Percentiles rank a stretch among this genome's conserved stretches.
phyloP scores from a whole-genome alignment of 2,888 invertebrate genomes.

The Eremobia ochroleuca region DNA sequence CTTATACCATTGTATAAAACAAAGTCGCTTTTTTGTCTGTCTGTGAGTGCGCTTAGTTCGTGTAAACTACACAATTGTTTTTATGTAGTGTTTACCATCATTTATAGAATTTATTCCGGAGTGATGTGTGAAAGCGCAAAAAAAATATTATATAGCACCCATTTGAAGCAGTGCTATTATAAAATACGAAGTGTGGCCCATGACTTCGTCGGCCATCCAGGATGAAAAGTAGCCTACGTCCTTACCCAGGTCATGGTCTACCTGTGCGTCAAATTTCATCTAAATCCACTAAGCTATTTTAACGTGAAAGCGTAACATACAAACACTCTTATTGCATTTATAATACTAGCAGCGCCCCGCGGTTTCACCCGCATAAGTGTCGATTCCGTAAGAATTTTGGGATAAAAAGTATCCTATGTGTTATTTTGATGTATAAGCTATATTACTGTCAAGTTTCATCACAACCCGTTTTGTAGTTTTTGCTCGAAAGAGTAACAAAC shows the following conservation, averaged over 20 bases:
- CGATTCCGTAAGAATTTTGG: too few species aligned
- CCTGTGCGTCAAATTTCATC: background rate
- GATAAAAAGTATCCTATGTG: too few species aligned
- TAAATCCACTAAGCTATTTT: background rate
- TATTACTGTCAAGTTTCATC: too few species aligned
- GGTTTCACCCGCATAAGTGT: too few species aligned
- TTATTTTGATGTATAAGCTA: too few species aligned
- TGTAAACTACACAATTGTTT: background rate
- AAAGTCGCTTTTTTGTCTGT: background rate
- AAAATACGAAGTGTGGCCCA: background rate
- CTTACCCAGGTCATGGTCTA: background rate
- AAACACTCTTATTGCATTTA: too few species aligned
- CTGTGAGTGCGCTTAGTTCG: background rate
- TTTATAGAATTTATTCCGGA: background rate
- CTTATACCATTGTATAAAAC: background rate
- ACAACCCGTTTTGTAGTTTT: too few species aligned
- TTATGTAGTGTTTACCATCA: background rate
- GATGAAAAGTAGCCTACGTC: background rate
- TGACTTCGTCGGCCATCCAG: background rate
- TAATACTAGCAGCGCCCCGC: too few species aligned
- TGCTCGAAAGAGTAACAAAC: too few species aligned
- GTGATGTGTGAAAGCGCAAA: background rate
- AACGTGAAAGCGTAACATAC: background rate
- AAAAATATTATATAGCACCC: too few species aligned
- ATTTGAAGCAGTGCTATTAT: background rate